Percentiles rank a stretch among this genome's conserved stretches.
Evolutionary conservation across 2,797 vertebrate genomes (phyloP).

Genomic region (Anisognathus igniventris): DNA sequence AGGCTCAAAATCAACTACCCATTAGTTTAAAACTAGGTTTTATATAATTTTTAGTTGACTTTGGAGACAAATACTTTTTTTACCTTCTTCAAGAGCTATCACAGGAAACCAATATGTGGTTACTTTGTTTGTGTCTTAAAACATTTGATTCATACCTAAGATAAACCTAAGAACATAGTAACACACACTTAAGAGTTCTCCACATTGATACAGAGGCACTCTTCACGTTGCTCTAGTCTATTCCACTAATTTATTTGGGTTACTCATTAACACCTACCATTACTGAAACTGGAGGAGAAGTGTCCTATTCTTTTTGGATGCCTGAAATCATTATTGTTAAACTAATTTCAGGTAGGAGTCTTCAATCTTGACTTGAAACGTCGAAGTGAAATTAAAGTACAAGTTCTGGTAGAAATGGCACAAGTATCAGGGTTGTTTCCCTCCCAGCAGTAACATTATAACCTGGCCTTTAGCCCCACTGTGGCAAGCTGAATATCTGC

Average conservation of each 20-base stretch:
- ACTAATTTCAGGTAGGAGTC: neutral
- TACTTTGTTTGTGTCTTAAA: neutral
- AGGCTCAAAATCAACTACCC: conserved; percentile 1
- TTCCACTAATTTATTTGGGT: neutral
- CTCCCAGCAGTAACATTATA: neutral
- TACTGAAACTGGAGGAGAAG: neutral
- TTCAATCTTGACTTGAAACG: neutral
- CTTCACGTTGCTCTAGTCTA: neutral
- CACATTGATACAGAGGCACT: neutral
- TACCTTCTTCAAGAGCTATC: neutral
- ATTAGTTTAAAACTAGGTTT: neutral
- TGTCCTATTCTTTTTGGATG: neutral
- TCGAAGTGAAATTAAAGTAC: neutral
- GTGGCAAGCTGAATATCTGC: neutral
- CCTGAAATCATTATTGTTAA: neutral
- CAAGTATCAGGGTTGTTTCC: neutral
- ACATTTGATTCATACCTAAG: neutral
- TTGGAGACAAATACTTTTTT: neutral
- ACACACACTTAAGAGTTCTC: neutral
- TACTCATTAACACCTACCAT: neutral
- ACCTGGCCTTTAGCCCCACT: neutral
- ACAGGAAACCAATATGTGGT: neutral
- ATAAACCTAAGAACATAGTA: neutral
- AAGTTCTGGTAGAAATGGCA: neutral
- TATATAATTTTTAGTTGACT: neutral